Conservation (phyloP, 2,797 vertebrate genomes). For the Leptatherina wallacei region DNA sequence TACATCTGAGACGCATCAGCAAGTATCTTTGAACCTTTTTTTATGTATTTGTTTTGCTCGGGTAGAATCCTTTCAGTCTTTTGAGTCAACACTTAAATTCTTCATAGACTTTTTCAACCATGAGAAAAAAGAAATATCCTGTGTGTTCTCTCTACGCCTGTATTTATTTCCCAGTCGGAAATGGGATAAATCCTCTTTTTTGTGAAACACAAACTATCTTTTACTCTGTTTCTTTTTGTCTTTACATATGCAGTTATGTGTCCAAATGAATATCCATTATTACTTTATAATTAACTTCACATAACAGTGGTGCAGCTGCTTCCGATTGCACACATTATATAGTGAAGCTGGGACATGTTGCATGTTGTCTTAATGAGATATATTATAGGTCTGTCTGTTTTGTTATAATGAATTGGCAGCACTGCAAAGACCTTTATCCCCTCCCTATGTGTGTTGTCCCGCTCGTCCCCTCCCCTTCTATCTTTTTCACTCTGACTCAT, state of each 20-base stretch:
- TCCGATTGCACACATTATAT: slow-evolving; percentile 37
- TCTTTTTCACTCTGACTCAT: slow-evolving; percentile 55
- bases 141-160: slow-evolving; percentile 6
- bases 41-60: slow-evolving; percentile 21
- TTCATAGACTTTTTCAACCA: slow-evolving; percentile 18
- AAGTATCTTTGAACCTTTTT: slow-evolving; percentile 20
- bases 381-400: slow-evolving; percentile 52
- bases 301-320: slow-evolving; percentile 25
- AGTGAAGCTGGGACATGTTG: slow-evolving; percentile 47
- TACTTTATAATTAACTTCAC: slow-evolving; percentile 57
- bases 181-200: background rate
- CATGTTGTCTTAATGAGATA: slow-evolving; percentile 59
- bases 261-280: slow-evolving; percentile 28
- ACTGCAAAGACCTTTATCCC: slow-evolving; percentile 43
- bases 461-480: slow-evolving; percentile 37
- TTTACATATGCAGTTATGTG: slow-evolving; percentile 12
- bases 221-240: slow-evolving; percentile 7
- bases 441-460: slow-evolving; percentile 15
- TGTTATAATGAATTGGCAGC: slow-evolving; percentile 55
- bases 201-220: slow-evolving; percentile 3
- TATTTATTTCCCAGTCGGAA: slow-evolving; percentile 7
- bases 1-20: background rate
- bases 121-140: slow-evolving; percentile 25
- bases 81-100: slow-evolving; percentile 18
- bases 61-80: slow-evolving; percentile 19